A percentile compares a stretch with the other conserved stretches of the same genome.
These are phyloP conservation scores for Lycopodina hypogea DNA, from an alignment of 37 sponge, comb jelly and placozoan genomes.

Conservation along the genomic window DNA sequence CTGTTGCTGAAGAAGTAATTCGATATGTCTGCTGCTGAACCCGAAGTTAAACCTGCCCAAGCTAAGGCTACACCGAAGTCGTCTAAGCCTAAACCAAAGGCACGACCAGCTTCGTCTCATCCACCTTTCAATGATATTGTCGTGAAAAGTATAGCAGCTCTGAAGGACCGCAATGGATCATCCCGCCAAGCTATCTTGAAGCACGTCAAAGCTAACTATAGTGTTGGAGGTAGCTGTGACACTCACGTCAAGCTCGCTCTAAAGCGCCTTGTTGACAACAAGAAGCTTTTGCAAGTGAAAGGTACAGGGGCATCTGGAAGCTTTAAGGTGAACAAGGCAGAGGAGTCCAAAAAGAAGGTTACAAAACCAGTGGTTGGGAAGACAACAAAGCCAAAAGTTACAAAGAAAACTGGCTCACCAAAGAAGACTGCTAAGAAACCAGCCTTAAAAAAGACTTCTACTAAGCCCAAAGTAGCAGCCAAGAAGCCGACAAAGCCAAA, in stretches of 20 bases:
- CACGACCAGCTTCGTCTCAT: no score
- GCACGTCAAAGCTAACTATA: slow-evolving; percentile 87
- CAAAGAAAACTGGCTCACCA: slow-evolving; percentile 25
- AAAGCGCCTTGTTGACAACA: slow-evolving; percentile 55
- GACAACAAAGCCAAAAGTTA: background rate
- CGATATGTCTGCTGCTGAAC: no score
- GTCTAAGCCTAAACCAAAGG: no score
- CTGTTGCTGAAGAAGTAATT: no score
- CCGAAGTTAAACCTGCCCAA: no score
- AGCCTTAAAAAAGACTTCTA: slow-evolving; percentile 31
- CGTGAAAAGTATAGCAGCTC: slow-evolving; percentile 52
- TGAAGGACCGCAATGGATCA: slow-evolving; percentile 78
- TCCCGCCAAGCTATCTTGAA: slow-evolving; percentile 84
- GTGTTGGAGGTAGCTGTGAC: slow-evolving; percentile 52
- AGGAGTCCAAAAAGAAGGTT: background rate
- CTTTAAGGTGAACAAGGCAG: slow-evolving; percentile 56
- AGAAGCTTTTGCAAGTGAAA: slow-evolving; percentile 70
- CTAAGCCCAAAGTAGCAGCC: slow-evolving; percentile 26
- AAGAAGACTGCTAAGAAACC: slow-evolving; percentile 22
- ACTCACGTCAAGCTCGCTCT: slow-evolving; percentile 76
- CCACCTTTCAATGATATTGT: slow-evolving; percentile 77
- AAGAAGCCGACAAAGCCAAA: background rate
- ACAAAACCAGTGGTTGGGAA: slow-evolving; percentile 12
- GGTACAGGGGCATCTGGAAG: slow-evolving; percentile 86
- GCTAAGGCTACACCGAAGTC: no score